Evolutionary conservation across 2,113 vertebrate genomes (phyloP).

Genomic region (Tetrao urogallus): DNA sequence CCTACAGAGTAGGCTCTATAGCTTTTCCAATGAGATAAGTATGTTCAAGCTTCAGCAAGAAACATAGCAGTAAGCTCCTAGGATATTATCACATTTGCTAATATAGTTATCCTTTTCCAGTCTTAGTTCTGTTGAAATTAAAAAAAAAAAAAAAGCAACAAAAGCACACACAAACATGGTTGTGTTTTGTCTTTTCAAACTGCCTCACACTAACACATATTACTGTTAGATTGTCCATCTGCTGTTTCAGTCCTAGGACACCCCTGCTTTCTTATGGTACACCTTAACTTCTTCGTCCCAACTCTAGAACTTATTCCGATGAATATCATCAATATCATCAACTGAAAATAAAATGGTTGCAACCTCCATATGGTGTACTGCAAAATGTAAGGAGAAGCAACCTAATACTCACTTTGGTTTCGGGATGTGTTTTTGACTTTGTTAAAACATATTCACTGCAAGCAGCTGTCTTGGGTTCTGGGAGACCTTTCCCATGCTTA

Average conservation of each 20-base stretch:
- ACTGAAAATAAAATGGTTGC: background rate
- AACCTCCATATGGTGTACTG: background rate
- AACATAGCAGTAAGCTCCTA: background rate
- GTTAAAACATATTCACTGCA: background rate
- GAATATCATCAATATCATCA: background rate
- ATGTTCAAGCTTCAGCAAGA: background rate
- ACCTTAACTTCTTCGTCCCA: background rate
- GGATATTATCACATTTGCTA: background rate
- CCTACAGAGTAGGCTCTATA: background rate
- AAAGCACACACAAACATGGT: background rate
- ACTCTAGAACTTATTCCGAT: background rate
- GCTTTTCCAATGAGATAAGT: background rate
- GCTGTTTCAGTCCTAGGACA: background rate
- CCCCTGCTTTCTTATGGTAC: background rate
- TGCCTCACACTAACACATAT: background rate
- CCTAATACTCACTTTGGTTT: background rate
- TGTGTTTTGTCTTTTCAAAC: background rate
- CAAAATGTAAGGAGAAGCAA: background rate
- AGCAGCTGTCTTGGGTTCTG: background rate
- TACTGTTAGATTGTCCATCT: background rate
- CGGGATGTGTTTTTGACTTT: background rate
- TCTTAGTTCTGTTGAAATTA: background rate
- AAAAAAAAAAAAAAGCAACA: background rate
- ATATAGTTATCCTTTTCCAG: background rate
- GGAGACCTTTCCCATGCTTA: slow-evolving; percentile 25